Conservation (phyloP, 2,113 vertebrate species). For the Passerina amoena region DNA sequence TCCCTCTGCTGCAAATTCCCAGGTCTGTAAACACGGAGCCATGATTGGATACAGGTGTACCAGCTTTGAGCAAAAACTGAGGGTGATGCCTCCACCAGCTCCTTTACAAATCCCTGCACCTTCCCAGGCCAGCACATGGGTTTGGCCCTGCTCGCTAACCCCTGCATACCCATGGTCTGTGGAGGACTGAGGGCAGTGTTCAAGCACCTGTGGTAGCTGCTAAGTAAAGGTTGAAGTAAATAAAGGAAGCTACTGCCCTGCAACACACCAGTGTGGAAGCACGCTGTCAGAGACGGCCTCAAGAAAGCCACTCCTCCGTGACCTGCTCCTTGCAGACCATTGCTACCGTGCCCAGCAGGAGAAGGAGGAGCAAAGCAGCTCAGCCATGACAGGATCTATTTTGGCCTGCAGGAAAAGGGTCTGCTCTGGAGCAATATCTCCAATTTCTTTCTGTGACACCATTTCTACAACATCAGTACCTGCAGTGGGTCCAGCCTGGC, state of each 20-base stretch:
- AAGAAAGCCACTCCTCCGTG: fast-evolving
- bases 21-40: not conserved
- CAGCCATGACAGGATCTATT: not conserved
- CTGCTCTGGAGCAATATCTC: not conserved
- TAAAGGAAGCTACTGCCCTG: not conserved
- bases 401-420: not conserved
- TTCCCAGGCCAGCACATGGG: not conserved
- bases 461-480: not conserved
- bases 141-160: not conserved
- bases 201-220: not conserved
- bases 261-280: not conserved
- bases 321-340: not conserved
- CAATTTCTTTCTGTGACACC: not conserved
- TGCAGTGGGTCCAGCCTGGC: not conserved
- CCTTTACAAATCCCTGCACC: not conserved
- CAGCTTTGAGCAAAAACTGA: not conserved
- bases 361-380: not conserved
- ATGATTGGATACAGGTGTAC: not conserved
- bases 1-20: not conserved
- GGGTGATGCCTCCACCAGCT: not conserved
- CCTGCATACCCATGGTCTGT: not conserved
- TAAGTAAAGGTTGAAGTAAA: not conserved
- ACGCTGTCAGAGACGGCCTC: fast-evolving
- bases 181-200: not conserved
- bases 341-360: not conserved